These are phyloP conservation scores for Amblyjoppa proteus DNA, from an alignment of 2,888 invertebrate genomes.

Conservation along the genomic window DNA sequence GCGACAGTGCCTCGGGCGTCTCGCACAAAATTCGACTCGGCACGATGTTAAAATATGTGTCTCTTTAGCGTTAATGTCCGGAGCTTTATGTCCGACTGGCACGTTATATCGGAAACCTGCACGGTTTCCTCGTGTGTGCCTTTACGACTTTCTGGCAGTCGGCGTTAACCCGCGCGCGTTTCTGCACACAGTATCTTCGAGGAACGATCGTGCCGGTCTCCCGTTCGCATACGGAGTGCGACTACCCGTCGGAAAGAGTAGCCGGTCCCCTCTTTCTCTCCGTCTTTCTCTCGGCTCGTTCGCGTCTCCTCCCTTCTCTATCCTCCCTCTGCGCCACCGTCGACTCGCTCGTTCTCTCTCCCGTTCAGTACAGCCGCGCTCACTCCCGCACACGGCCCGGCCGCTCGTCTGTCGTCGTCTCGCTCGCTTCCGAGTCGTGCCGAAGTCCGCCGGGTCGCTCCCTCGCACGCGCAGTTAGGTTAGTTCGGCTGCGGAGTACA, in stretches of 20 bases:
- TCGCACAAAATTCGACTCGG: background rate
- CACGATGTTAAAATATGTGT: background rate
- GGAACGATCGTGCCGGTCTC: constrained; percentile 59
- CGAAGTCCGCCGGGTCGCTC: constrained; percentile 10
- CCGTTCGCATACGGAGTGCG: constrained; percentile 65
- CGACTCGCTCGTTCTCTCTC: constrained; percentile 28
- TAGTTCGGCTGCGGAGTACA: constrained; percentile 21
- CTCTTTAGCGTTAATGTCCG: background rate
- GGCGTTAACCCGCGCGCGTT: background rate
- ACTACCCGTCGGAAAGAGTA: constrained; percentile 57
- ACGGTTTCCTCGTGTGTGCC: background rate
- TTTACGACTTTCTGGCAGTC: background rate
- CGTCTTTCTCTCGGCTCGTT: constrained; percentile 42
- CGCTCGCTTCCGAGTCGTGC: constrained; percentile 5
- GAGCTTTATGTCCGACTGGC: background rate
- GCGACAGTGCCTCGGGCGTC: background rate
- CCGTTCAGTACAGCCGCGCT: constrained; percentile 14
- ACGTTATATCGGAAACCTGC: background rate
- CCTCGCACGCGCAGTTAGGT: constrained; percentile 13
- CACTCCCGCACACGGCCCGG: constrained; percentile 44
- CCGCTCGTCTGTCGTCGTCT: constrained; percentile 29
- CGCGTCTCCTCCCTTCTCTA: constrained; percentile 51
- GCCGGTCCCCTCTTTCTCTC: constrained; percentile 64
- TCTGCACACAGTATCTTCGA: constrained; percentile 40
- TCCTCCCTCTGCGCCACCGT: constrained; percentile 55